Evolutionary conservation across 2,797 vertebrate species (phyloP), one percentile per base, ranked within the genome.

Genomic region (Notolepis coatsorum): DNA sequence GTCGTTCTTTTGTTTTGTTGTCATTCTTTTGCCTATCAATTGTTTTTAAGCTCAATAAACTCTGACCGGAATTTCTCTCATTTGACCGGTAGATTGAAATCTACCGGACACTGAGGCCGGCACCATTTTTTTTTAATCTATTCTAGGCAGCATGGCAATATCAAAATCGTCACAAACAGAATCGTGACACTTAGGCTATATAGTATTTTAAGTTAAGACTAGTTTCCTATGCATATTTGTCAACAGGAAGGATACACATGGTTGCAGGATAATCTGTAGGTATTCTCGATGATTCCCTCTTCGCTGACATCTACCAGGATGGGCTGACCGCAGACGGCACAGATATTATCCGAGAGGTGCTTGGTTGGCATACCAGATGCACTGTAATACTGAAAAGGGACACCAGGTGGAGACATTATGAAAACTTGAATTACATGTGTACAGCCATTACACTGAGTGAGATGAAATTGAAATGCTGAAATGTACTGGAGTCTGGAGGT

Each of bases 211-310:
- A n/a, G n/a, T n/a, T n/a, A n/a, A n/a, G n/a, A n/a, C n/a, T n/a
- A n/a, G n/a, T 3, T 38, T 49, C 35, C 10, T n/a, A 5, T 37
- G 39, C 27, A 33, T 57, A 33, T 3, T 7, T 33, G 7, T 48
- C n/a, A 46, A 18, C n/a, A 9, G 23, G 39, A 77, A 96, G 95
- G 96, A 99, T 99, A 99, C 97, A 99, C 96, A 13, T 99, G 97
- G 83, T 98, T 97, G 91, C 97, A 99, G 84, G 96, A 97, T 24
- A 99, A 92, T 48, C 96, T 93, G 83, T 97, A 99, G 0, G 98
- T 99, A 89, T 99, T 99, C 89, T 99, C 98, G 0, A 99, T 97
- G 77, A 99, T 98, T 25, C 98, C 98, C 38, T 99, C 98, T 73
- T 99, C 97, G 0, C 93, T 98, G 82, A 99, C 96, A 0, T 98